Conservation (phyloP, 2,888 invertebrate genomes). For the Leptarthrus brevirostris region DNA sequence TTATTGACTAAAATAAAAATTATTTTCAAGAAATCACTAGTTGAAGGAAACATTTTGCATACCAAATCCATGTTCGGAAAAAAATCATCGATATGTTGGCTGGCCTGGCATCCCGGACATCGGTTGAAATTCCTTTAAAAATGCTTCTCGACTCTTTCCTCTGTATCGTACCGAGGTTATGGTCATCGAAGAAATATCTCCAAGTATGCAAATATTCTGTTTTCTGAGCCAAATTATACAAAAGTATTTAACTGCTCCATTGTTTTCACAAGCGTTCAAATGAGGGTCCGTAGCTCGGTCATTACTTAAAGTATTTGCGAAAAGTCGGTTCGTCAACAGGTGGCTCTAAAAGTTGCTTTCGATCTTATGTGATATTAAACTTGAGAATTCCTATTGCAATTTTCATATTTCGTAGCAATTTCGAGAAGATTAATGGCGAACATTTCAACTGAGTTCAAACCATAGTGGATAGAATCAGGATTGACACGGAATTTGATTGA, state of each 20-base stretch:
- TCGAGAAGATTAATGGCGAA: too few relatives aligned
- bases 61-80: slow-evolving; percentile 5
- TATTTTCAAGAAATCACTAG: slow-evolving; percentile 11
- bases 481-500: too few relatives aligned
- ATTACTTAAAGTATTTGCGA: too few relatives aligned
- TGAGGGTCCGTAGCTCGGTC: too few relatives aligned
- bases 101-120: slow-evolving; percentile 36
- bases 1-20: slow-evolving; percentile 1
- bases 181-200: slow-evolving; percentile 23
- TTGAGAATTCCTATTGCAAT: too few relatives aligned
- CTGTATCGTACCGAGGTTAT: not conserved
- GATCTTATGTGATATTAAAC: too few relatives aligned
- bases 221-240: slow-evolving; percentile 31
- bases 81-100: not conserved
- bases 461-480: too few relatives aligned
- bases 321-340: too few relatives aligned
- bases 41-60: slow-evolving; percentile 36
- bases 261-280: not conserved
- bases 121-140: slow-evolving; percentile 21
- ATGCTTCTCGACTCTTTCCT: slow-evolving; percentile 4
- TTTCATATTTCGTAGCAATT: too few relatives aligned
- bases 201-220: slow-evolving; percentile 49
- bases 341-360: too few relatives aligned
- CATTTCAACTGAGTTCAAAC: too few relatives aligned
- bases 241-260: slow-evolving; percentile 35